Conservation (phyloP, 1,140 invertebrate genomes). For the Zophobas atratus region DNA sequence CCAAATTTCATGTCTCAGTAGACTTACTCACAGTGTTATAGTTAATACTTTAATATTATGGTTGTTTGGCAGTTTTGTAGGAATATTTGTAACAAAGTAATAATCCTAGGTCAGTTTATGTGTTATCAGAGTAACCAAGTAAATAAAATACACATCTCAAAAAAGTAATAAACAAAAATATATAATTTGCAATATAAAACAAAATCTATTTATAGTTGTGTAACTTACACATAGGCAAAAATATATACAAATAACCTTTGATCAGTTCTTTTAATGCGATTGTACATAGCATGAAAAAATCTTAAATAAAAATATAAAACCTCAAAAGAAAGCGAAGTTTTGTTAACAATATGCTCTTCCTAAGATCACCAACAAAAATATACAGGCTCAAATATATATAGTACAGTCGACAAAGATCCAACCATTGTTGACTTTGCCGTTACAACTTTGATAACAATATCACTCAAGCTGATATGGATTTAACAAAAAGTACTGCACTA, state of each 20-base stretch:
- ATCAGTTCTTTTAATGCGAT: slow-evolving; percentile 43
- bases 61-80: no score
- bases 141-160: not conserved
- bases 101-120: no score
- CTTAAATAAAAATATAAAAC: slow-evolving; percentile 42
- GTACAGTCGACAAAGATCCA: not conserved
- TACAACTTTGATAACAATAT: slow-evolving; percentile 23
- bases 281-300: slow-evolving; percentile 33
- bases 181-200: slow-evolving; percentile 18
- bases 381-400: slow-evolving; percentile 26
- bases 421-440: not conserved
- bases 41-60: no score
- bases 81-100: no score
- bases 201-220: slow-evolving; percentile 21
- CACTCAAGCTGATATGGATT: slow-evolving; percentile 28
- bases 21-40: no score
- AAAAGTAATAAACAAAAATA: slow-evolving; percentile 16
- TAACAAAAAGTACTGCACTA: slow-evolving; percentile 9
- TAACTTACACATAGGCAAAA: slow-evolving; percentile 41
- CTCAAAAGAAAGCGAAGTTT: slow-evolving; percentile 1
- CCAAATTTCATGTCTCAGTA: no score
- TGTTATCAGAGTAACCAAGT: no score
- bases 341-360: slow-evolving; percentile 27
- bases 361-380: slow-evolving; percentile 30
- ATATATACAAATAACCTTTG: slow-evolving; percentile 46